Percentiles rank a stretch among this genome's conserved stretches.
Evolutionary conservation across 2,888 invertebrate species (phyloP).

Genomic region (Zygogramma bicolorata): DNA sequence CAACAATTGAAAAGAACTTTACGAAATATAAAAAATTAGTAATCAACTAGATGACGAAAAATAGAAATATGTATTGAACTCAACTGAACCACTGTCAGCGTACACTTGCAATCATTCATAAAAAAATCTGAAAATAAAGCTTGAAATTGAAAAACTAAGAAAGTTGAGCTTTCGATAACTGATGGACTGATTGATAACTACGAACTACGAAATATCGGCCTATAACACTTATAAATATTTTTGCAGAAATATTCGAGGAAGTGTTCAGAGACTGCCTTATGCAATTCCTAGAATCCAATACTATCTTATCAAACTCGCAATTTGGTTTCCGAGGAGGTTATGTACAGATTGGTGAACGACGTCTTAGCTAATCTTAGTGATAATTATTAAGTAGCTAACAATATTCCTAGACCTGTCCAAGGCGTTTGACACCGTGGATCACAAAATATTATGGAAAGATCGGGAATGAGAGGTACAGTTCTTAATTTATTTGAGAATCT

Average conservation of each 20-base stretch:
- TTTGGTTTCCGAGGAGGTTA: conserved; percentile 24
- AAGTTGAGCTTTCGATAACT: neutral
- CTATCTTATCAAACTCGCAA: conserved; percentile 23
- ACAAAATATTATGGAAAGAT: conserved; percentile 20
- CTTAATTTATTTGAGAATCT: conserved; percentile 1
- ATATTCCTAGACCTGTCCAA: conserved; percentile 26
- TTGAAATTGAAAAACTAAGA: neutral
- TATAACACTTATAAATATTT: too few relatives aligned
- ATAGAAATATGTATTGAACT: too few relatives aligned
- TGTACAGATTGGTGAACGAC: conserved; percentile 21
- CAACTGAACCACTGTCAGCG: too few relatives aligned
- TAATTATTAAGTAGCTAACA: too few relatives aligned
- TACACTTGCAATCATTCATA: conserved; percentile 2
- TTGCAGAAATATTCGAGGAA: conserved; percentile 44
- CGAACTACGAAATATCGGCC: too few relatives aligned
- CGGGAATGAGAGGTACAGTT: conserved; percentile 1
- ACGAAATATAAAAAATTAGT: too few relatives aligned
- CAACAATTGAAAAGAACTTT: too few relatives aligned
- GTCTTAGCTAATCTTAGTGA: too few relatives aligned
- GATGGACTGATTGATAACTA: too few relatives aligned
- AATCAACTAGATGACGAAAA: neutral
- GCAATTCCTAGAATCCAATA: conserved; percentile 19
- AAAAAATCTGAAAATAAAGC: neutral
- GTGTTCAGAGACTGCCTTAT: conserved; percentile 34
- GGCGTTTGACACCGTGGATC: conserved; percentile 32